These are phyloP conservation scores for Plusia festucae DNA, from an alignment of 2,888 invertebrate species.

Conservation along the genomic window DNA sequence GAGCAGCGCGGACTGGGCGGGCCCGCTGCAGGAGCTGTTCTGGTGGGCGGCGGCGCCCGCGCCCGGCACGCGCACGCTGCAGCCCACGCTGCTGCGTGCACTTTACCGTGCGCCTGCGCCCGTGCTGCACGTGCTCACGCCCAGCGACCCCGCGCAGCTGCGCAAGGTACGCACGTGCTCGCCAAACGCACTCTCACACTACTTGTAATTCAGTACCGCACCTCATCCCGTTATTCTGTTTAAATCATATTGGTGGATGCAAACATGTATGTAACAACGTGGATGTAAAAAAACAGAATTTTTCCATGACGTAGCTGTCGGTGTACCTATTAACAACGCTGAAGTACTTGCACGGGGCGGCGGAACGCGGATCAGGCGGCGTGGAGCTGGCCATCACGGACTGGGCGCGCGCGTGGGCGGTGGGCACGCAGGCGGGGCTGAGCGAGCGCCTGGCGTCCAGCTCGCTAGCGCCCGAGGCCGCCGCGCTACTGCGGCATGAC, in stretches of 20 bases:
- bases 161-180: constrained; percentile 81
- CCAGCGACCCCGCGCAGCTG: constrained; percentile 71
- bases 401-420: constrained; percentile 85
- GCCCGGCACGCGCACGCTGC: constrained; percentile 68
- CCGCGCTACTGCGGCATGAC: constrained; percentile 69
- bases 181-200: no score
- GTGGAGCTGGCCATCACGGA: constrained; percentile 81
- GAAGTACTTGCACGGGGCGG: constrained; percentile 72
- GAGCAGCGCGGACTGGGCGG: constrained; percentile 72
- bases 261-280: no score
- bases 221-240: no score
- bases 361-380: constrained; percentile 61
- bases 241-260: no score
- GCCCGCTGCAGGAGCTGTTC: constrained; percentile 76
- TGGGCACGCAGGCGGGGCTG: constrained; percentile 75
- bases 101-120: constrained; percentile 76
- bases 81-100: constrained; percentile 74
- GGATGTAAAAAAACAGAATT: no score
- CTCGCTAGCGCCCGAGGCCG: constrained; percentile 71
- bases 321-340: constrained; percentile 80
- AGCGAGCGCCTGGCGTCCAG: constrained; percentile 65
- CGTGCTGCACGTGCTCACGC: constrained; percentile 73
- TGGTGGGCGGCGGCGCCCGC: constrained; percentile 78
- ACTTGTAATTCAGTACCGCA: no score
- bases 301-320: constrained; percentile 79